These are phyloP conservation scores for Gopherus flavomarginatus DNA, from an alignment of 2,113 vertebrate genomes.

Conservation along the genomic window DNA sequence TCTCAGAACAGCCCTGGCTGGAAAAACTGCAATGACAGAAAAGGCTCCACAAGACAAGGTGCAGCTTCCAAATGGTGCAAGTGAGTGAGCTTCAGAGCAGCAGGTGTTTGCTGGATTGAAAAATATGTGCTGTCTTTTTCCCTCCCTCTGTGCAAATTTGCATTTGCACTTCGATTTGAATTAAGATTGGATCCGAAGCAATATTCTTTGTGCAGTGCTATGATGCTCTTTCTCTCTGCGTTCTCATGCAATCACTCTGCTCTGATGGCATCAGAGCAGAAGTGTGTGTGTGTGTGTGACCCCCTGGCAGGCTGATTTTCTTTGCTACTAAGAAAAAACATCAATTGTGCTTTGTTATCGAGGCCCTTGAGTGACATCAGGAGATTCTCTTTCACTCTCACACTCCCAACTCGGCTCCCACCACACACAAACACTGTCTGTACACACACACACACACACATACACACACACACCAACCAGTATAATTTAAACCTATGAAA, in stretches of 20 bases:
- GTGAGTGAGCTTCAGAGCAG: accelerated
- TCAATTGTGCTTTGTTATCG: background rate
- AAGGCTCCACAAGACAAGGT: accelerated
- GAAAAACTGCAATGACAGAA: accelerated
- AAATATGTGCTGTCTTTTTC: accelerated
- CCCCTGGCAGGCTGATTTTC: background rate
- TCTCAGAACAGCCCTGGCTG: background rate
- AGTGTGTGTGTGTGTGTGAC: accelerated
- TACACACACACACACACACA: accelerated
- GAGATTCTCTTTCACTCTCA: accelerated
- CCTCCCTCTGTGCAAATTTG: accelerated
- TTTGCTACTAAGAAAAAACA: background rate
- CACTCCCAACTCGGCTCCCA: background rate
- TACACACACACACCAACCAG: background rate
- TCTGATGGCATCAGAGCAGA: accelerated
- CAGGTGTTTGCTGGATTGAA: background rate
- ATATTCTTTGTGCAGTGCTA: background rate
- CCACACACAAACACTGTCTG: accelerated
- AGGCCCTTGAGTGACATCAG: background rate
- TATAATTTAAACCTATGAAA: background rate
- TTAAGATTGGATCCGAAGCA: accelerated
- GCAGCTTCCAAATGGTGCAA: background rate
- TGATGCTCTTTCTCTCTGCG: accelerated
- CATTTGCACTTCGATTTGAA: accelerated
- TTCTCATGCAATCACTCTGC: accelerated